Conservation (phyloP, 1,140 invertebrate species). For the Cyphomyrmex costatus region DNA sequence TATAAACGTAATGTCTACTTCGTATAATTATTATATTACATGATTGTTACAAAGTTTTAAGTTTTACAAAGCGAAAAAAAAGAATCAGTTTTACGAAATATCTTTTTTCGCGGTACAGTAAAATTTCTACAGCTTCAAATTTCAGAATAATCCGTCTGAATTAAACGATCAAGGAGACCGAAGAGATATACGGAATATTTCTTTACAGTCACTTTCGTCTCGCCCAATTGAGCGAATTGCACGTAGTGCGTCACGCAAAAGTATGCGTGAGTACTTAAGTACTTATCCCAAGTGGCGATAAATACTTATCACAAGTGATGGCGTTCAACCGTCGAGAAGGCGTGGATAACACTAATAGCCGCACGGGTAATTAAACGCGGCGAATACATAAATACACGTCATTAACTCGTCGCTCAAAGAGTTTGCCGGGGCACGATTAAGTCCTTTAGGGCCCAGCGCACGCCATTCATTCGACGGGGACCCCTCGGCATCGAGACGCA, state of each 20-base stretch:
- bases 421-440: constrained; percentile 72
- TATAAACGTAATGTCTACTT: background rate
- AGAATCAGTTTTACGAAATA: background rate
- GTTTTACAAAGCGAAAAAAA: background rate
- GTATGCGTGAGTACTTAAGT: constrained; percentile 24
- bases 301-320: constrained; percentile 15
- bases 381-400: constrained; percentile 82
- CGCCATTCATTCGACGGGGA: constrained; percentile 40
- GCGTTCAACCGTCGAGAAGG: background rate
- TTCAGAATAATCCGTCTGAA: background rate
- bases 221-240: background rate
- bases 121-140: background rate
- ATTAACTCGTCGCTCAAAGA: constrained; percentile 82
- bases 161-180: background rate
- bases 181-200: background rate
- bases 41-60: background rate
- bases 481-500: background rate
- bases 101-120: background rate
- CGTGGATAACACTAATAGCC: constrained; percentile 73
- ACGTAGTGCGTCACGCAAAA: background rate
- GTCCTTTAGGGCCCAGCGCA: constrained; percentile 44
- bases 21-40: background rate
- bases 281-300: constrained; percentile 19
- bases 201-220: background rate
- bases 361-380: constrained; percentile 80